Base-by-base conservation (phyloP, 2,888 invertebrate genomes). In the Mimumesa dahlbomi region DNA sequence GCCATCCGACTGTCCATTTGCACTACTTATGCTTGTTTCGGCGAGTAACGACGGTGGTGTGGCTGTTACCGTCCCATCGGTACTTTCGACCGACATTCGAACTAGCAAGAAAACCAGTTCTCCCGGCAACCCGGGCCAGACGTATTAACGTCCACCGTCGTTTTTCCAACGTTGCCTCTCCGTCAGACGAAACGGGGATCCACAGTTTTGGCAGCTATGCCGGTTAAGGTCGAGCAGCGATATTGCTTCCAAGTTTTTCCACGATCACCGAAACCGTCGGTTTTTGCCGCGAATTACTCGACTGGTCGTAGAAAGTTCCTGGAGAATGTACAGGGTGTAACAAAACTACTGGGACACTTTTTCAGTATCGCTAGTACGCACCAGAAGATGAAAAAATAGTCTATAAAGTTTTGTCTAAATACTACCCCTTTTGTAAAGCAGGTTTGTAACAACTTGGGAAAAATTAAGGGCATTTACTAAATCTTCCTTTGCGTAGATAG, bases 181-280 rank as follows among this genome's bases (percentile, higher is more conserved):
- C 40, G 42, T 59, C 46, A 34, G 19, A 31, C 61, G 49, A 61
- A 73, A 75, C 64, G 69, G n/a, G 76, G 40, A 66, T 56, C 50
- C 76, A 74, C 74, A n/a, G 63, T 79, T 79, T 79, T 79, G 77
- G 76, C 76, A 79, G 66, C 79, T 73, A 57, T 34, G 48, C 56
- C 59, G 59, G 59, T 65, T 64, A 70, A 70, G 49, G 31, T 48
- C 65, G 52, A 6, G 25, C 29, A 3, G 59, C 21, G 46, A 59
- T 53, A 67, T 61, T 49, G 67, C 67, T 14, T 46, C 34, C 2
- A 22, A 67, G 59, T 61, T 70, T 67, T 70, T 59, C 53, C 29
- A 14, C 42, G n/a, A 36, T 38, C 13, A 14, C 16, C 13, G 16
- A 22, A 14, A 13, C 16, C 13, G 22, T 36, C 31, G 11, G 34